These are phyloP conservation scores for Vanessa atalanta DNA, from an alignment of 1,140 invertebrate species.

Conservation along the genomic window DNA sequence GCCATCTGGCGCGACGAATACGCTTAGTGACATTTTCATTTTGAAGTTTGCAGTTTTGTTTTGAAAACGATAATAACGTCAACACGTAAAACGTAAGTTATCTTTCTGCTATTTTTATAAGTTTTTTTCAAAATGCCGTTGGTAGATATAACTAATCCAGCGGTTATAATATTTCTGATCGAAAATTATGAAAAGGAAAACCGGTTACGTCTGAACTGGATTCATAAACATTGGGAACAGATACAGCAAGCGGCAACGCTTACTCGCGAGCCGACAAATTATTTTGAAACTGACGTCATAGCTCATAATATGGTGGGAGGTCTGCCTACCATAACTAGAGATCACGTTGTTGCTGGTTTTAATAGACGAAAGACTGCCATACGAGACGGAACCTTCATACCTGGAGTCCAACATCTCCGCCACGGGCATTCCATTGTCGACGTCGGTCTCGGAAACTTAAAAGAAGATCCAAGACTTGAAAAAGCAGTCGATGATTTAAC, in stretches of 20 bases:
- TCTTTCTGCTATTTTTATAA: slow-evolving; percentile 17
- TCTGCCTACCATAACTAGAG: slow-evolving; percentile 53
- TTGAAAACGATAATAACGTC: slow-evolving; percentile 35
- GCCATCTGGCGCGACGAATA: slow-evolving; percentile 34
- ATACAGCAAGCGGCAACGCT: slow-evolving; percentile 59
- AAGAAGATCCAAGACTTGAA: slow-evolving; percentile 52
- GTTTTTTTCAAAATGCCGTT: slow-evolving; percentile 50
- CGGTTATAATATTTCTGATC: slow-evolving; percentile 59
- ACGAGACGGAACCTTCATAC: slow-evolving; percentile 51
- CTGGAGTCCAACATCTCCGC: slow-evolving; percentile 46
- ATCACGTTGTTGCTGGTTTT: slow-evolving; percentile 47
- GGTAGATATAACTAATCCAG: slow-evolving; percentile 59
- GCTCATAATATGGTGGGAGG: slow-evolving; percentile 54
- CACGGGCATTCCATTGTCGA: slow-evolving; percentile 57
- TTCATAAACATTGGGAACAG: slow-evolving; percentile 49
- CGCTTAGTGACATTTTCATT: slow-evolving; percentile 39
- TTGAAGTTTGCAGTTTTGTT: slow-evolving; percentile 23
- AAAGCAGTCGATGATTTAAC: slow-evolving; percentile 48
- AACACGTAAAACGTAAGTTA: slow-evolving; percentile 31
- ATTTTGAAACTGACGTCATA: slow-evolving; percentile 58
- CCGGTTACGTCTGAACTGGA: slow-evolving; percentile 63
- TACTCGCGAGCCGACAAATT: slow-evolving; percentile 53
- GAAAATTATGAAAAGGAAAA: slow-evolving; percentile 68
- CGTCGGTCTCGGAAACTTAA: slow-evolving; percentile 53
- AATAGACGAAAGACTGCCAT: slow-evolving; percentile 50